These are phyloP conservation scores for Leptopilina drosophilae DNA, from an alignment of 2,888 invertebrate species.

Conservation along the genomic window DNA sequence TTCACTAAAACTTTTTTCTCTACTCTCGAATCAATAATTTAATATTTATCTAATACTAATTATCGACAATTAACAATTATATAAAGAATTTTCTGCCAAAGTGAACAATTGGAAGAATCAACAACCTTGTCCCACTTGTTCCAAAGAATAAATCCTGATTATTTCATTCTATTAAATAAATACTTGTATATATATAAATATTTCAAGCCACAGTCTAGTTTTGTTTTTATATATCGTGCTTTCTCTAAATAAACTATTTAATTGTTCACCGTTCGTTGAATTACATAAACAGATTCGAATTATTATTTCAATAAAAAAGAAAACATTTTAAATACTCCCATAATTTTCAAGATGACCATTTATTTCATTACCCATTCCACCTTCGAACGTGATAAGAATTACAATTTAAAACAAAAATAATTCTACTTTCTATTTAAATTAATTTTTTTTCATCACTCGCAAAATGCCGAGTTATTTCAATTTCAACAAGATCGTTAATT, in stretches of 20 bases:
- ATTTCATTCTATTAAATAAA: neutral
- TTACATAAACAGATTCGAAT: constrained; percentile 6
- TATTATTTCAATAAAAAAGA: neutral
- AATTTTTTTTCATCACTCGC: neutral
- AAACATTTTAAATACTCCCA: neutral
- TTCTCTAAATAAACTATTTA: neutral
- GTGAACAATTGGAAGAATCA: neutral
- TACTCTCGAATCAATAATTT: too few relatives aligned
- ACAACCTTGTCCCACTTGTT: constrained; percentile 16
- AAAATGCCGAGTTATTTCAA: neutral
- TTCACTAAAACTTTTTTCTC: too few relatives aligned
- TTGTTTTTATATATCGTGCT: neutral
- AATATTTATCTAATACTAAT: too few relatives aligned
- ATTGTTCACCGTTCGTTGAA: constrained; percentile 11
- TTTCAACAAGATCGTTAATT: neutral
- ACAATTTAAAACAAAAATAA: neutral
- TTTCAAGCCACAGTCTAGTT: neutral
- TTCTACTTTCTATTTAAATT: constrained; percentile 7
- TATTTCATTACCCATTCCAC: neutral
- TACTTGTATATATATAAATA: neutral
- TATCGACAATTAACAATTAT: too few relatives aligned
- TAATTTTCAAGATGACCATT: neutral
- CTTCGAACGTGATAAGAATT: neutral
- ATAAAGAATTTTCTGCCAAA: too few relatives aligned
- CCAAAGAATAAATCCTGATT: neutral